phyloP scores from a whole-genome alignment of 2,113 vertebrate species.

The Mustelus asterias region DNA sequence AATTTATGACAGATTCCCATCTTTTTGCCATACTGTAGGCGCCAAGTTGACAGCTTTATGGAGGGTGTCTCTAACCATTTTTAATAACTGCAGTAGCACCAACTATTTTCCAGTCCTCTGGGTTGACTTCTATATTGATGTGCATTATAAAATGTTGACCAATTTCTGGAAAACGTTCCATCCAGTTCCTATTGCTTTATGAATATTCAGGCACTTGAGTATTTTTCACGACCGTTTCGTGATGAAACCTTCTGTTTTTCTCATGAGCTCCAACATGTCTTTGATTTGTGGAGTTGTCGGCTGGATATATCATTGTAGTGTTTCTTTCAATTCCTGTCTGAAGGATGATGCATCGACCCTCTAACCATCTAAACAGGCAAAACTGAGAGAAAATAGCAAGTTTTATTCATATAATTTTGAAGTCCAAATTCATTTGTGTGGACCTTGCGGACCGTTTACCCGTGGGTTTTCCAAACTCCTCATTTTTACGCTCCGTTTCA shows the following conservation, averaged over 20 bases:
- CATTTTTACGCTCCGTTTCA: background rate
- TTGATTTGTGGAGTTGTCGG: background rate
- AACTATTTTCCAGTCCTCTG: background rate
- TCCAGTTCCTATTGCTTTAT: background rate
- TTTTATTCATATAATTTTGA: background rate
- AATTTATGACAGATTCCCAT: background rate
- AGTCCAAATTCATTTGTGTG: background rate
- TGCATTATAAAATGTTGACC: background rate
- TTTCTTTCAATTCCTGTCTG: background rate
- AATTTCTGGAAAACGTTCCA: background rate
- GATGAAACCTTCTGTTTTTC: background rate
- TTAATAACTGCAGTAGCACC: background rate
- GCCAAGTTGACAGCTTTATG: background rate
- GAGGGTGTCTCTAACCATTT: background rate
- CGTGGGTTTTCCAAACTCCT: background rate
- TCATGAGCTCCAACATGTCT: background rate
- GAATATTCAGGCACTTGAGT: background rate
- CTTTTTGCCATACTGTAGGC: background rate
- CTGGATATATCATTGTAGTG: background rate
- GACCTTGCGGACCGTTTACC: background rate
- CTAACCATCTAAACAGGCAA: background rate
- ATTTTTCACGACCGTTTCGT: background rate
- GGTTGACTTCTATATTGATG: background rate
- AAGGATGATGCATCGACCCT: background rate
- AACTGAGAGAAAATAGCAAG: background rate